Evolutionary conservation across 2,888 invertebrate genomes (phyloP).

Genomic region (Candidula unifasciata): DNA sequence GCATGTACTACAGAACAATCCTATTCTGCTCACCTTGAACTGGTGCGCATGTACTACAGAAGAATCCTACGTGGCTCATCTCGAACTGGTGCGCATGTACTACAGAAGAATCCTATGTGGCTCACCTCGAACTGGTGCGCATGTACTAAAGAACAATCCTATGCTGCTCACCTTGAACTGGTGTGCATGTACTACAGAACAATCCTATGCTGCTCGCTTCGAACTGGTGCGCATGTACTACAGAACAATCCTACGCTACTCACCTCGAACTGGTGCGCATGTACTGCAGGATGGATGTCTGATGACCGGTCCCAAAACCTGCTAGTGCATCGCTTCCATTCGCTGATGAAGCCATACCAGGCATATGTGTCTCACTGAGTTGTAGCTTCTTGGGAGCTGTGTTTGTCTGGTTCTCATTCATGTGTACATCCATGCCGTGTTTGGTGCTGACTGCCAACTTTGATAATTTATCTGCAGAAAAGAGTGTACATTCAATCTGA

Average conservation of each 20-base stretch:
- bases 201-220: slow-evolving; percentile 32
- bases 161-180: too few relatives aligned
- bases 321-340: slow-evolving; percentile 32
- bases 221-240: slow-evolving; percentile 68
- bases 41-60: too few relatives aligned
- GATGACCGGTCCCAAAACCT: slow-evolving; percentile 57
- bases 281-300: slow-evolving; percentile 69
- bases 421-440: slow-evolving; percentile 20
- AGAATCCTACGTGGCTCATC: too few relatives aligned
- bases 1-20: too few relatives aligned
- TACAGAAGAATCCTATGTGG: too few relatives aligned
- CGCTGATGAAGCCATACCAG: slow-evolving; percentile 42
- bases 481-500: not conserved
- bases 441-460: slow-evolving; percentile 16
- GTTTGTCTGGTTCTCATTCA: slow-evolving; percentile 17
- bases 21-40: too few relatives aligned
- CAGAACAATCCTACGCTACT: not conserved
- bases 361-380: slow-evolving; percentile 42
- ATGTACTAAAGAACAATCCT: too few relatives aligned
- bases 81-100: too few relatives aligned
- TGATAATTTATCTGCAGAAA: slow-evolving; percentile 35
- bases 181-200: too few relatives aligned
- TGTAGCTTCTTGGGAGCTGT: slow-evolving; percentile 43
- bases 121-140: too few relatives aligned
- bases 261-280: slow-evolving; percentile 65